Conservation (phyloP, 1,140 invertebrate species). For the Luehdorfia chinensis region DNA sequence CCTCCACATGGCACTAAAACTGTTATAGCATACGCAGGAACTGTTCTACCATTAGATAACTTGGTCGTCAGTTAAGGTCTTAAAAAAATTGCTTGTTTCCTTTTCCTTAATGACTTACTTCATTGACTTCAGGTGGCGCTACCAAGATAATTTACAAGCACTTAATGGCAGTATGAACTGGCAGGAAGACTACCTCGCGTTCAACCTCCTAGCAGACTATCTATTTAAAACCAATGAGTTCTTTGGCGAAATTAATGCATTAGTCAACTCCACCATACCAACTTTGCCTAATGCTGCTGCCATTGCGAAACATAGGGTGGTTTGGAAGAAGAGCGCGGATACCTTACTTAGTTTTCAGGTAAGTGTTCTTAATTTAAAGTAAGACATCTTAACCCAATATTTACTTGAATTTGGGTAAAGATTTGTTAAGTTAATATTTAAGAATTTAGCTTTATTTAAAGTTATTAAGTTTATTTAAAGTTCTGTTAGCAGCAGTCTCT, state of each 20-base stretch:
- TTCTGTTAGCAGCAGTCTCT: too few relatives aligned
- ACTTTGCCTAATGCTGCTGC: constrained; percentile 62
- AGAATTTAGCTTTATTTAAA: too few relatives aligned
- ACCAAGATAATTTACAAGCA: constrained; percentile 70
- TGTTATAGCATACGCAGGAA: too few relatives aligned
- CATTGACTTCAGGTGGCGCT: constrained; percentile 67
- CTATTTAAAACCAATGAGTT: constrained; percentile 68
- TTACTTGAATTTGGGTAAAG: too few relatives aligned
- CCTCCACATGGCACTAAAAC: too few relatives aligned
- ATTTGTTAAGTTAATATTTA: too few relatives aligned
- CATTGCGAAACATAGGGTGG: constrained; percentile 60
- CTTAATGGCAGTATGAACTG: constrained; percentile 75
- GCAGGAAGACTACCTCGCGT: constrained; percentile 67
- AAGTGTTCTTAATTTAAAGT: constrained; percentile 13
- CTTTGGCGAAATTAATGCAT: constrained; percentile 65
- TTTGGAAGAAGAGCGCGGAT: constrained; percentile 71
- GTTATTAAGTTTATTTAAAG: too few relatives aligned
- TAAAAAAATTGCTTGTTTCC: too few relatives aligned
- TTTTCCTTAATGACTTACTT: too few relatives aligned
- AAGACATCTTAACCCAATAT: too few relatives aligned
- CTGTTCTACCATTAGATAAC: too few relatives aligned
- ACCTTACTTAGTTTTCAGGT: constrained; percentile 72
- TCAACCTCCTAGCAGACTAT: constrained; percentile 65
- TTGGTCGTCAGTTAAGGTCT: too few relatives aligned
- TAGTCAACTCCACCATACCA: constrained; percentile 68